Percentiles rank a stretch among this genome's conserved stretches.
phyloP scores from a whole-genome alignment of 1,140 invertebrate species.

The Bombus balteatus region DNA sequence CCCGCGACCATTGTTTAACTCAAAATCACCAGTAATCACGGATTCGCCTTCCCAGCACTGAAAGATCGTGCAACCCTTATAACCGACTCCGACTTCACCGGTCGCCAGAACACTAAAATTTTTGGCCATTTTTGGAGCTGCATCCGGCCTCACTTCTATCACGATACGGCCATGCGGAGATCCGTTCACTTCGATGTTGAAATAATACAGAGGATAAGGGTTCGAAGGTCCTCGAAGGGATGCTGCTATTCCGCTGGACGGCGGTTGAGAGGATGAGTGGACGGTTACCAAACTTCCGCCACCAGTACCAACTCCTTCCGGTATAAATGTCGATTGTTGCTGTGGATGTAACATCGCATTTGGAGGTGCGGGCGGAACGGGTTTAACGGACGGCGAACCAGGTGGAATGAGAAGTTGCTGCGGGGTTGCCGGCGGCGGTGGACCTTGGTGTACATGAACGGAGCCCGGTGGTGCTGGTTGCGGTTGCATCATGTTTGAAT shows the following conservation, averaged over 20 bases:
- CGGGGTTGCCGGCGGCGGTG: conserved; percentile 66
- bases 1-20: conserved; percentile 91
- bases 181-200: conserved; percentile 90
- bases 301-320: conserved; percentile 72
- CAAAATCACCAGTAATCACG: conserved; percentile 91
- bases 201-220: conserved; percentile 88
- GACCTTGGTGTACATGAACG: conserved; percentile 74
- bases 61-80: conserved; percentile 91
- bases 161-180: conserved; percentile 88
- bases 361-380: conserved; percentile 70
- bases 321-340: conserved; percentile 76
- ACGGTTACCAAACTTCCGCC: conserved; percentile 78
- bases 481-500: conserved; percentile 75
- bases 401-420: conserved; percentile 78
- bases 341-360: conserved; percentile 79
- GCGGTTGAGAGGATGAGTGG: conserved; percentile 80
- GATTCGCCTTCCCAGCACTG: conserved; percentile 93
- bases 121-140: conserved; percentile 94
- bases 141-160: conserved; percentile 92
- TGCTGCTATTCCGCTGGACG: conserved; percentile 71
- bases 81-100: conserved; percentile 90
- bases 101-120: conserved; percentile 93
- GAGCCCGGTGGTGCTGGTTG: conserved; percentile 70
- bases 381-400: conserved; percentile 78
- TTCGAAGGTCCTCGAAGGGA: conserved; percentile 77